phyloP scores from a whole-genome alignment of 2,888 invertebrate species.

The Sericinus montela region DNA sequence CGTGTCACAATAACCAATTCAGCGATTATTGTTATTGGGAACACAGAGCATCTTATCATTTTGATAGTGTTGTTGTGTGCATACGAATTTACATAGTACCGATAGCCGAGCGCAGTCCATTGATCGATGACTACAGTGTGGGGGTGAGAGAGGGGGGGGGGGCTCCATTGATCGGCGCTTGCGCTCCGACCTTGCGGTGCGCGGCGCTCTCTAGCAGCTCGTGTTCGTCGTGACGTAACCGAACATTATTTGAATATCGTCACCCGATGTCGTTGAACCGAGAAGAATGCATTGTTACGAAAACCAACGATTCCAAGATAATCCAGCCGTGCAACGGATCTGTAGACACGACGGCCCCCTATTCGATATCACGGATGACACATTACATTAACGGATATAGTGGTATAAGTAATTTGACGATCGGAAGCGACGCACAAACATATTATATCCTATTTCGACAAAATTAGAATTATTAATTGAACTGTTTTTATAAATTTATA shows the following conservation, averaged over 20 bases:
- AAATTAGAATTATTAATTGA: too few relatives aligned
- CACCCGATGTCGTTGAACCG: conserved; percentile 48
- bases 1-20: neutral
- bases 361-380: neutral
- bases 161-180: conserved; percentile 63
- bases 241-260: conserved; percentile 48
- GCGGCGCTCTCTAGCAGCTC: conserved; percentile 29
- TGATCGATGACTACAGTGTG: conserved; percentile 51
- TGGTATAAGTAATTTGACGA: too few relatives aligned
- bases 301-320: neutral
- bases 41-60: neutral
- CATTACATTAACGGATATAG: neutral
- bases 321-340: neutral
- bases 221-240: conserved; percentile 42
- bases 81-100: conserved; percentile 42
- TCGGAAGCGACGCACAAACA: too few relatives aligned
- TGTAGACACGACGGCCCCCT: neutral
- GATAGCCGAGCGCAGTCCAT: conserved; percentile 67
- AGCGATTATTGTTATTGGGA: neutral
- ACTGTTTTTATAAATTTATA: too few relatives aligned
- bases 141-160: too few relatives aligned
- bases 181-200: conserved; percentile 37
- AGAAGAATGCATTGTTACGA: conserved; percentile 37
- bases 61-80: conserved; percentile 20
- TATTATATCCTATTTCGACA: too few relatives aligned